A percentile compares a stretch with the other conserved stretches of the same genome.
These are phyloP conservation scores for Cyanistes caeruleus DNA, from an alignment of 2,113 vertebrate species.

Conservation along the genomic window DNA sequence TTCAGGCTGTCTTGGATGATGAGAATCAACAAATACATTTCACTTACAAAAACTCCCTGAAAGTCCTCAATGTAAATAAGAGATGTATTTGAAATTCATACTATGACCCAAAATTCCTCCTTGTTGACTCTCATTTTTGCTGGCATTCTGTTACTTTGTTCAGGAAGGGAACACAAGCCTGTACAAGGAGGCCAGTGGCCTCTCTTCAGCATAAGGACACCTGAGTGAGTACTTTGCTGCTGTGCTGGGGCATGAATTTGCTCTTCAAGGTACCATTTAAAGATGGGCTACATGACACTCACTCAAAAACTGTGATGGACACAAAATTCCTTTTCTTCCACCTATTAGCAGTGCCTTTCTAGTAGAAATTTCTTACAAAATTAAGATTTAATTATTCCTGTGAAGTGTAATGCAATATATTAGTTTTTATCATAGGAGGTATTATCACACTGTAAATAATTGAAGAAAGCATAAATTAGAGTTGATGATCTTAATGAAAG, in stretches of 20 bases:
- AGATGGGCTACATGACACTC: not conserved
- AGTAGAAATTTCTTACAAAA: not conserved
- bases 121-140: not conserved
- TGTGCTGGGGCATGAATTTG: not conserved
- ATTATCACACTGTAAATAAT: conserved; percentile 60
- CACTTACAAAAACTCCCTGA: not conserved
- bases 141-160: not conserved
- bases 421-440: not conserved
- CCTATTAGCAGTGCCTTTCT: not conserved
- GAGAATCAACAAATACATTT: not conserved
- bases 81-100: not conserved
- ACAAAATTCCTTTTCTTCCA: not conserved
- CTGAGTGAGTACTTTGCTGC: not conserved
- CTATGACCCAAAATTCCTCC: not conserved
- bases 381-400: not conserved
- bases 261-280: not conserved
- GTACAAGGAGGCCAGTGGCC: accelerated
- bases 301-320: not conserved
- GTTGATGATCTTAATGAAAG: conserved; percentile 8
- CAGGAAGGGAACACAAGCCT: accelerated
- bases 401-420: not conserved
- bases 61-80: not conserved
- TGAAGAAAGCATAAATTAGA: conserved; percentile 42
- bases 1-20: not conserved
- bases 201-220: not conserved